Conservation (phyloP, 2,797 vertebrate species). For the Gambusia yucatana region DNA sequence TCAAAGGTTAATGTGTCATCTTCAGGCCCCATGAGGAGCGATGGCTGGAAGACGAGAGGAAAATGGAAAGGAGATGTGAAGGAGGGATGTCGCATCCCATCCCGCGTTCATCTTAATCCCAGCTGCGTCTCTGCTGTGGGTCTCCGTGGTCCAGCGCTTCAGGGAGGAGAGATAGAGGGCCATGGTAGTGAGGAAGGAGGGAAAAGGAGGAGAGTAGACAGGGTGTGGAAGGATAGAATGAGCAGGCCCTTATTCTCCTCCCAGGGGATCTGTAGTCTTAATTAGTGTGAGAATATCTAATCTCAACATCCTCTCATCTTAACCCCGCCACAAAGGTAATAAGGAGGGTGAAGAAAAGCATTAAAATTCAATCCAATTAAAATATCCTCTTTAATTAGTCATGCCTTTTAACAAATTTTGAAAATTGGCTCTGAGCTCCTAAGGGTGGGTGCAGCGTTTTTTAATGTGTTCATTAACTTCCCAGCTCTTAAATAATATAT, state of each 20-base stretch:
- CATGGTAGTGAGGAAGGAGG: constrained; percentile 14
- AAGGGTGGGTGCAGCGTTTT: constrained; percentile 74
- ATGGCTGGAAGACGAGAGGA: constrained; percentile 47
- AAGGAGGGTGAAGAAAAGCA: constrained; percentile 73
- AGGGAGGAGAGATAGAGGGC: constrained; percentile 35
- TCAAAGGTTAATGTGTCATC: constrained; percentile 81
- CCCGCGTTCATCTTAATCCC: constrained; percentile 69
- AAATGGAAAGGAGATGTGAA: constrained; percentile 40
- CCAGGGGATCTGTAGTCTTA: constrained; percentile 82
- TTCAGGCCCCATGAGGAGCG: constrained; percentile 55
- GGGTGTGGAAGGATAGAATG: constrained; percentile 60
- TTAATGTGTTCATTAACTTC: constrained; percentile 83
- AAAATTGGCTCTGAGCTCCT: constrained; percentile 86
- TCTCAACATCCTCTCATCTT: constrained; percentile 86
- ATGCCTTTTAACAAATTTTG: constrained; percentile 88
- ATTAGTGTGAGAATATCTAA: constrained; percentile 88
- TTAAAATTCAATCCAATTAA: constrained; percentile 87
- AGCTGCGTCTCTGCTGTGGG: constrained; percentile 64
- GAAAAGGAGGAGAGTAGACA: constrained; percentile 23
- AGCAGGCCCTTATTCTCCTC: constrained; percentile 75
- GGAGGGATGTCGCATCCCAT: constrained; percentile 57
- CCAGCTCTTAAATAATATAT: constrained; percentile 83
- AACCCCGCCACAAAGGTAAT: constrained; percentile 86
- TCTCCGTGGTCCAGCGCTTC: constrained; percentile 50
- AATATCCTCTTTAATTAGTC: constrained; percentile 89